phyloP scores from a whole-genome alignment of 2,797 vertebrate species.

The Bradypodion ventrale region DNA sequence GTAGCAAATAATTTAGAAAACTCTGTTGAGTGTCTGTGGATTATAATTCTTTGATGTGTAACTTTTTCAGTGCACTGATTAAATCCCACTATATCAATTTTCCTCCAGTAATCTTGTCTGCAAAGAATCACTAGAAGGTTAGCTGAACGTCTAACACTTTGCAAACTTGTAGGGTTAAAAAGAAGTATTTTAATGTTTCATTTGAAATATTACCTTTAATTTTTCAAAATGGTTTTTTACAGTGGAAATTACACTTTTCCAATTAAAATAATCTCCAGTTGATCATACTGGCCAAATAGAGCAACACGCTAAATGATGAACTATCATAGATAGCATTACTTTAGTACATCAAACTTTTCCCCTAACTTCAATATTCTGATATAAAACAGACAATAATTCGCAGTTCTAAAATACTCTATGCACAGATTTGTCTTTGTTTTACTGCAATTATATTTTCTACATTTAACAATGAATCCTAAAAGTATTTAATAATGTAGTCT shows the following conservation, averaged over 20 bases:
- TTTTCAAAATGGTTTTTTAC: slow-evolving; percentile 39
- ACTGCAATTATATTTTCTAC: slow-evolving; percentile 11
- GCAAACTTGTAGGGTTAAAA: slow-evolving; percentile 50
- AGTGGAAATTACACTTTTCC: slow-evolving; percentile 52
- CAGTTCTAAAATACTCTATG: slow-evolving; percentile 42
- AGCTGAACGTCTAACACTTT: slow-evolving; percentile 65
- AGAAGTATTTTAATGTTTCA: slow-evolving; percentile 35
- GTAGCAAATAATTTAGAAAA: slow-evolving; percentile 34
- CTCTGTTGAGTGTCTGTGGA: slow-evolving; percentile 17
- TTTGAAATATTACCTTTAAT: slow-evolving; percentile 40
- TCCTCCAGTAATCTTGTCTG: slow-evolving; percentile 37
- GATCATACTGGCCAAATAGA: slow-evolving; percentile 35
- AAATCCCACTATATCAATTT: slow-evolving; percentile 32
- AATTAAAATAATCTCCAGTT: slow-evolving; percentile 52
- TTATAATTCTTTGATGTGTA: slow-evolving; percentile 41
- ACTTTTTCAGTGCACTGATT: slow-evolving; percentile 61
- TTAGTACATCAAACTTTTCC: slow-evolving; percentile 53
- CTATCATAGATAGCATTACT: slow-evolving; percentile 53
- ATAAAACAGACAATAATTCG: slow-evolving; percentile 44
- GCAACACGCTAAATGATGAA: slow-evolving; percentile 44
- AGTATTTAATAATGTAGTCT: not conserved
- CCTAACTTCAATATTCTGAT: slow-evolving; percentile 1
- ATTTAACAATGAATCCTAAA: slow-evolving; percentile 49
- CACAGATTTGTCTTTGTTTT: slow-evolving; percentile 43
- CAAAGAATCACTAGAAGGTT: slow-evolving; percentile 42